Percentiles rank a stretch among this genome's conserved stretches.
Evolutionary conservation across 1,140 invertebrate species (phyloP).

Genomic region (Brachionus manjavacas): DNA sequence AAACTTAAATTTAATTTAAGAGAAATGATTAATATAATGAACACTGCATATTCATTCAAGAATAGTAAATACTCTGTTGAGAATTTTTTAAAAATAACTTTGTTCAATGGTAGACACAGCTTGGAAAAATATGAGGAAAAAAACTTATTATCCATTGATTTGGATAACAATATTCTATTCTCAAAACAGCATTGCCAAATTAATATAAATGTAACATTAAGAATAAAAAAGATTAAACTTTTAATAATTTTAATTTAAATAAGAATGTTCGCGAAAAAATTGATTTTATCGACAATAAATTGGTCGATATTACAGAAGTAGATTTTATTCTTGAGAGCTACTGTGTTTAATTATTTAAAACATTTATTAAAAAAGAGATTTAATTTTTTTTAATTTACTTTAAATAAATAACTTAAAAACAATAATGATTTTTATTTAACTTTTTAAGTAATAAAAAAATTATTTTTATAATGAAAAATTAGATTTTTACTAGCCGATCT

Average conservation of each 20-base stretch:
- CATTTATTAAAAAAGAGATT: too few relatives aligned
- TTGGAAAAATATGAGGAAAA: constrained; percentile 6
- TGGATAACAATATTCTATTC: constrained; percentile 16
- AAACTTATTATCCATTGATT: constrained; percentile 2
- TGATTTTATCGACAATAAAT: constrained; percentile 19
- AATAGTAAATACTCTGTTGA: constrained; percentile 11
- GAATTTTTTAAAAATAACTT: background rate
- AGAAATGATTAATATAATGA: constrained; percentile 14
- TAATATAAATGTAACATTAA: background rate
- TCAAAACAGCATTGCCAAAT: background rate
- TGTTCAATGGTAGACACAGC: constrained; percentile 17
- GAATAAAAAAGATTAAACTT: background rate
- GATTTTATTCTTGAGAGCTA: constrained; percentile 27
- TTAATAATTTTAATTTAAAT: background rate
- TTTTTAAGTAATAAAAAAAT: too few relatives aligned
- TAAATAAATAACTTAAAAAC: background rate
- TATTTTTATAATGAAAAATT: too few relatives aligned
- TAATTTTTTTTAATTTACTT: background rate
- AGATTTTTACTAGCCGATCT: too few relatives aligned
- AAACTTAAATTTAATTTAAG: background rate
- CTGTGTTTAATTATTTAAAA: background rate
- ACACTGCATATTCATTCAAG: background rate
- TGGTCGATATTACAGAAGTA: background rate
- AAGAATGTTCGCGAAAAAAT: background rate
- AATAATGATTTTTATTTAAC: background rate